A percentile compares a stretch with the other conserved stretches of the same genome.
Evolutionary conservation across 2,113 vertebrate genomes (phyloP).

Genomic region (Trichomycterus rosablanca): DNA sequence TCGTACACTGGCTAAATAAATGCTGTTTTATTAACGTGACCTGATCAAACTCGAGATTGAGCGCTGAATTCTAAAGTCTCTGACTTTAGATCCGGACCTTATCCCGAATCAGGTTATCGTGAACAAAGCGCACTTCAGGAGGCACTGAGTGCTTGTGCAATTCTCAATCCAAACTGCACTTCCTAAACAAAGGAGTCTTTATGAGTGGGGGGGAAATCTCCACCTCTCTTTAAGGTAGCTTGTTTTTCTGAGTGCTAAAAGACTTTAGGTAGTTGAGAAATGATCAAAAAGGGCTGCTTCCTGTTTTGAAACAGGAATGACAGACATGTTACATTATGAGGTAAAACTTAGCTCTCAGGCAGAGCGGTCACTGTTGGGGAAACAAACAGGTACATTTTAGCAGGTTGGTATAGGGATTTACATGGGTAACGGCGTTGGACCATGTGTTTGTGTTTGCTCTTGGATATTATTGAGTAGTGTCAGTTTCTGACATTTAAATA

Average conservation of each 20-base stretch:
- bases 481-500: too few species aligned
- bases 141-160: not conserved
- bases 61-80: not conserved
- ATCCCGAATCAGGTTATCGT: slow-evolving; percentile 17
- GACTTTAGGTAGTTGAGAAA: not conserved
- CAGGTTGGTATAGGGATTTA: too few species aligned
- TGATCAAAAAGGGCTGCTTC: too few species aligned
- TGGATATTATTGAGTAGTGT: too few species aligned
- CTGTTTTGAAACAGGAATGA: slow-evolving; percentile 40
- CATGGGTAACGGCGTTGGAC: too few species aligned
- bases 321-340: too few species aligned
- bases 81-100: slow-evolving; percentile 9
- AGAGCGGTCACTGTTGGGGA: too few species aligned
- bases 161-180: slow-evolving; percentile 22
- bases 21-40: not conserved
- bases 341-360: too few species aligned
- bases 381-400: too few species aligned
- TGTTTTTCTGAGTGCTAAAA: slow-evolving; percentile 17
- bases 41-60: not conserved
- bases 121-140: slow-evolving; percentile 35
- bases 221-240: slow-evolving; percentile 24
- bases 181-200: slow-evolving; percentile 40
- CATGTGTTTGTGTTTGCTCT: too few species aligned
- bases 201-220: slow-evolving; percentile 5
- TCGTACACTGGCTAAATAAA: not conserved